These are phyloP conservation scores for Drosophila orosa DNA, from an alignment of 1,140 invertebrate species.

Conservation along the genomic window DNA sequence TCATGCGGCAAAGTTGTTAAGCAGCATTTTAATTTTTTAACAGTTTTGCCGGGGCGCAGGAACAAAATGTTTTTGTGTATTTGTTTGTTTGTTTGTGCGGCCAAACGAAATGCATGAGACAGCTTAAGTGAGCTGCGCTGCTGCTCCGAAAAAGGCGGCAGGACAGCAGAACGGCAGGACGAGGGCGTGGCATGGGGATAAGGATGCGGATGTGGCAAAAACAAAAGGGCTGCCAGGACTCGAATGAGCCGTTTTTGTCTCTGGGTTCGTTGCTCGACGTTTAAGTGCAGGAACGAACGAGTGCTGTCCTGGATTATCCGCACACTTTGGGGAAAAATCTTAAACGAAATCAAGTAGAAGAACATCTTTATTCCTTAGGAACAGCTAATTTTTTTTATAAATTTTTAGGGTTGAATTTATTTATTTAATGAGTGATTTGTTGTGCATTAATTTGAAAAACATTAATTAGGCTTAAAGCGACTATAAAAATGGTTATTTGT, in stretches of 20 bases:
- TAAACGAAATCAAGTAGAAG: neutral
- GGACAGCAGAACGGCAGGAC: neutral
- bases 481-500: too few relatives aligned
- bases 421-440: too few relatives aligned
- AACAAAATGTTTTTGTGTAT: slow-evolving; percentile 68
- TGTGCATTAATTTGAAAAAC: too few relatives aligned
- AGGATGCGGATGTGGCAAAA: slow-evolving; percentile 52
- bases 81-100: slow-evolving; percentile 45
- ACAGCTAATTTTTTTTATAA: too few relatives aligned
- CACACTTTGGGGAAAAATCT: slow-evolving; percentile 42
- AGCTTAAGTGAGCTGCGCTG: slow-evolving; percentile 56
- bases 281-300: slow-evolving; percentile 76
- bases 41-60: slow-evolving; percentile 69
- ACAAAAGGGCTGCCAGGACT: slow-evolving; percentile 59
- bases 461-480: too few relatives aligned
- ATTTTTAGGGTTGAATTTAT: too few relatives aligned
- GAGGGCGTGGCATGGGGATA: slow-evolving; percentile 27
- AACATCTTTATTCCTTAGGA: neutral
- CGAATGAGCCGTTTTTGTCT: slow-evolving; percentile 69
- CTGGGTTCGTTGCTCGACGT: slow-evolving; percentile 75
- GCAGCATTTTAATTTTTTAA: slow-evolving; percentile 81
- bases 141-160: slow-evolving; percentile 13
- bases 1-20: slow-evolving; percentile 78
- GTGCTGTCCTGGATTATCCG: slow-evolving; percentile 60
- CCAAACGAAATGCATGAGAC: slow-evolving; percentile 55